A percentile compares a stretch with the other conserved stretches of the same genome.
Conservation (phyloP, 1,140 invertebrate genomes). For the Bathynomus jamesi region DNA sequence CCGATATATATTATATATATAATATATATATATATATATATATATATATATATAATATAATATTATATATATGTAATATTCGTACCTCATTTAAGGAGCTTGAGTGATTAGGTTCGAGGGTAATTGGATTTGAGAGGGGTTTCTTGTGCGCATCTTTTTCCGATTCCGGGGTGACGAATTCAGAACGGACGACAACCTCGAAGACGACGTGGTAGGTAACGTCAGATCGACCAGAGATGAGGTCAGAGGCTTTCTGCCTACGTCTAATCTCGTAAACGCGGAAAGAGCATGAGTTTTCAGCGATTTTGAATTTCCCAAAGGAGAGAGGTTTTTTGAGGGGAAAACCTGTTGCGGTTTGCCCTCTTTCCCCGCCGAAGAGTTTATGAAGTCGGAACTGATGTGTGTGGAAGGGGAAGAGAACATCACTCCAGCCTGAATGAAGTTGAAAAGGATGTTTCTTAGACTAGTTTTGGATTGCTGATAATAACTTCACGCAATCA, state of each 20-base stretch:
- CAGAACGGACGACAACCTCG: no score
- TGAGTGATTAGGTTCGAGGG: no score
- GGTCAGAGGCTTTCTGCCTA: background rate
- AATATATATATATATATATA: slow-evolving; percentile 3
- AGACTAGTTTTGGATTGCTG: no score
- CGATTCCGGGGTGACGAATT: no score
- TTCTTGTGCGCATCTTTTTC: no score
- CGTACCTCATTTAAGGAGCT: no score
- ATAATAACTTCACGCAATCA: no score
- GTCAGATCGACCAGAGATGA: background rate
- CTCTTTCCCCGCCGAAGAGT: background rate
- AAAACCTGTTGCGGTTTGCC: background rate
- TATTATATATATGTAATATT: background rate
- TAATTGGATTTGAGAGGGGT: no score
- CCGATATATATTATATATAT: background rate
- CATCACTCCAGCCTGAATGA: slow-evolving; percentile 22
- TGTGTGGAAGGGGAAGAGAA: slow-evolving; percentile 9
- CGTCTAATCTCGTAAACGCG: slow-evolving; percentile 29
- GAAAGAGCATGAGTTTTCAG: slow-evolving; percentile 33
- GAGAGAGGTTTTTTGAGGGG: background rate
- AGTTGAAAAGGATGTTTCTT: no score
- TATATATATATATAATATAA: background rate
- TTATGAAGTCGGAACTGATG: background rate
- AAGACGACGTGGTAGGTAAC: background rate
- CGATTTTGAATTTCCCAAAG: background rate